phyloP scores from a whole-genome alignment of 2,113 vertebrate genomes.

The Lontra canadensis region DNA sequence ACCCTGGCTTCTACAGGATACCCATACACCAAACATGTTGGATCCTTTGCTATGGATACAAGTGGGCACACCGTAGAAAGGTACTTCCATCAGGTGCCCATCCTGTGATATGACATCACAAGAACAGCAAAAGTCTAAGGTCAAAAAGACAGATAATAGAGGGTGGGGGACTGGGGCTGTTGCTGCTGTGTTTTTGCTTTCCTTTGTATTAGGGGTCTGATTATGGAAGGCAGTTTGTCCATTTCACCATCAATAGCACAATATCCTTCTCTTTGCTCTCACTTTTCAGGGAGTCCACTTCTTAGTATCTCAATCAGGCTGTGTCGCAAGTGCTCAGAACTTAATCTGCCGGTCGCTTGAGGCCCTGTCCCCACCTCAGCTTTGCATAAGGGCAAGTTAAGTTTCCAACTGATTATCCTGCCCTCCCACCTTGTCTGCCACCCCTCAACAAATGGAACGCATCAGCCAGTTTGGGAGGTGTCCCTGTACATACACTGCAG shows the following conservation, averaged over 20 bases:
- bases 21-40: neutral
- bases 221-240: rapidly evolving
- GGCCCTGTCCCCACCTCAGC: neutral
- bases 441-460: neutral
- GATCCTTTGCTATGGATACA: neutral
- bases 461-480: neutral
- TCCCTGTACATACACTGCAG: neutral
- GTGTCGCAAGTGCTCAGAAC: neutral
- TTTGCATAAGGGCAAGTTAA: neutral
- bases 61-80: neutral
- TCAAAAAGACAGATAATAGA: neutral
- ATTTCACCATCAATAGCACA: neutral
- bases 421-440: neutral
- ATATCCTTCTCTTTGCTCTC: neutral
- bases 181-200: neutral
- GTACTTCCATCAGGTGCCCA: neutral
- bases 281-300: neutral
- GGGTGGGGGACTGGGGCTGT: neutral
- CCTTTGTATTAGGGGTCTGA: neutral
- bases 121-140: neutral
- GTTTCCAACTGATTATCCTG: neutral
- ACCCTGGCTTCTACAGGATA: neutral
- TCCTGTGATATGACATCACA: neutral
- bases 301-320: neutral
- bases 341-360: neutral